Base-by-base conservation (phyloP, 2,797 vertebrate species). In the Argya squamiceps region DNA sequence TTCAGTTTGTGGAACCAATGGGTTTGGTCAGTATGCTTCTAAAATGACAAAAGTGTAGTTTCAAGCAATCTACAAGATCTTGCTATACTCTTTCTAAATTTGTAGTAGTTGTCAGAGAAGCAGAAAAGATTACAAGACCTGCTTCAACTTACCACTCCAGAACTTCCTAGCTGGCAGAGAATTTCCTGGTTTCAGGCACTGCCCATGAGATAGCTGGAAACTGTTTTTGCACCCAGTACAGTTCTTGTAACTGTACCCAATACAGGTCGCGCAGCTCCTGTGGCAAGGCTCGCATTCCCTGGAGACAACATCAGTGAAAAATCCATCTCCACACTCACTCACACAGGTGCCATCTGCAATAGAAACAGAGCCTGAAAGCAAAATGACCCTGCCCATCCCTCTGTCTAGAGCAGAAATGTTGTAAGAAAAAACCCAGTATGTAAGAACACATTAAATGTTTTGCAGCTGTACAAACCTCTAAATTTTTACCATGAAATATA, bases 241-340 rank as follows among this genome's bases (percentile, higher is more conserved):
- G 89, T 99, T 97, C 3, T 98, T 55, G 15, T 86, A 89, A 27
- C 53, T 96, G 10, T 97, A 98, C 15, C 99, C 99, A 10, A 81
- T 91, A 39, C 99, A 99, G 3, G 98, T 97, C 7, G 82, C 82
- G 68, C 99, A 99, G 87, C 93, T 91, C 15, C 29, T 94, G 73
- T 99, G 98, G 94, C 99, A 99, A 16, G 95, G 96, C 78, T 98
- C 98, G 2, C 99, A 99, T 34, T 98, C 98, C 53, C 58, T 97
- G 39, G 84, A 95, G 60, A 97, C 96, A 44, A 95, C 64, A 34
- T 99, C 98, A 32, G 94, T 49, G 29, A 98, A 99, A 97, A 98
- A 99, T 44, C 99, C 98, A 12, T 97, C 93, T 46, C 79, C 93
- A 85, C 99, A 99, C 43, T 93, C 92, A 12, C 79, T 95, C 83